These are phyloP conservation scores for Neomicropteryx cornuta DNA, from an alignment of 1,140 invertebrate genomes.

Conservation along the genomic window DNA sequence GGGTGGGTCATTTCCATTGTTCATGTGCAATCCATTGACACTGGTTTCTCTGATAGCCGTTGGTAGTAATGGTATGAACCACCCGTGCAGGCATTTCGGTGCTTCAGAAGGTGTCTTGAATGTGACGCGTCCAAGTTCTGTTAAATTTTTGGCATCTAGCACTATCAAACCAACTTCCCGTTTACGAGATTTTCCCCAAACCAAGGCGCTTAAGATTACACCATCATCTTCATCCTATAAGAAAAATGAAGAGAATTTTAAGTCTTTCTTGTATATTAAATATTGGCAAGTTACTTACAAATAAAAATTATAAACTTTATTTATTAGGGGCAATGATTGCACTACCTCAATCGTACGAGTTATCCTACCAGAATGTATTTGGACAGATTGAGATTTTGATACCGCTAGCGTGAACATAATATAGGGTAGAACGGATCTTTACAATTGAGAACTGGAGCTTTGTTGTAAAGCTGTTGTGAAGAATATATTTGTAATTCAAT, in stretches of 20 bases:
- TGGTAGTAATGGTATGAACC: slow-evolving; percentile 59
- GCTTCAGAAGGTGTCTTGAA: slow-evolving; percentile 59
- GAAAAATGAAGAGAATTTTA: slow-evolving; percentile 11
- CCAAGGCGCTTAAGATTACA: slow-evolving; percentile 54
- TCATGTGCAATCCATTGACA: too few species aligned
- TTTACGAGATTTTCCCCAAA: slow-evolving; percentile 49
- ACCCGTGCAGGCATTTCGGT: slow-evolving; percentile 72
- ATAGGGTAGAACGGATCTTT: too few species aligned
- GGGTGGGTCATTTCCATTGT: too few species aligned
- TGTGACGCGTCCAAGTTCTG: slow-evolving; percentile 52
- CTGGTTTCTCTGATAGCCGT: too few species aligned
- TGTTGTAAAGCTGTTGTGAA: too few species aligned
- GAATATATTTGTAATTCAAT: too few species aligned
- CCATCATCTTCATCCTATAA: slow-evolving; percentile 63
- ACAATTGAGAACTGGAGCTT: too few species aligned
- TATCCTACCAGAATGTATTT: too few species aligned
- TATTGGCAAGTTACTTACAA: neutral
- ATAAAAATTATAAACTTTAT: neutral
- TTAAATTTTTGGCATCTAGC: slow-evolving; percentile 54
- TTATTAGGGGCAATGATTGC: neutral
- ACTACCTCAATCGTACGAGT: too few species aligned
- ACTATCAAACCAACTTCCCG: slow-evolving; percentile 55
- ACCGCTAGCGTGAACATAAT: too few species aligned
- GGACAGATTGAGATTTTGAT: too few species aligned
- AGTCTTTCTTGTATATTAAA: slow-evolving; percentile 1